Base-by-base conservation (phyloP, 1,140 invertebrate species). In the Battus philenor region DNA sequence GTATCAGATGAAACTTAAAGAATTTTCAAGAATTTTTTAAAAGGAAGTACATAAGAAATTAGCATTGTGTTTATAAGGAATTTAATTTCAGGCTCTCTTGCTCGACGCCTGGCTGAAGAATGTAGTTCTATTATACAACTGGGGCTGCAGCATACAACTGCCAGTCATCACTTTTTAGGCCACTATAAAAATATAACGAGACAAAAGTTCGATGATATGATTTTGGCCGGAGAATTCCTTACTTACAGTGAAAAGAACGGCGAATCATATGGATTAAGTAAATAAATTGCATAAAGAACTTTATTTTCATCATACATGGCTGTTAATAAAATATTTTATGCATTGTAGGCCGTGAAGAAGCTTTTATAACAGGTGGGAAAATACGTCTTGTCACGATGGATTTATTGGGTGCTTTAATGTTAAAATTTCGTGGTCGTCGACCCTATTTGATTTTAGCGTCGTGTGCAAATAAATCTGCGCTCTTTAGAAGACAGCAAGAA, bases 191-290 rank as follows among this genome's bases (percentile, higher is more conserved):
- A 66, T 50, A 54, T 77, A 13, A 61, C 72, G 3, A 48, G 73
- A 4, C 48, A 44, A 6, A 64, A 77, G 16, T 85, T 85, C 27
- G 74, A 81, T 34, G 72, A 83, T 17, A 84, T 85, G 81, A 32
- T 85, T 3, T 43, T 83, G 0, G 58, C 59, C 9, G 80, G 80
- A 4, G 64, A 86, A n/a, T 71, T 84, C 4, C 63, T 85, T 2
- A 84, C 81, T 6, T 86, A 80, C 49, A 54, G 46, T 12, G 81
- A 85, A 64, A 61, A 68, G 41, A 59, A 79, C 26, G 76, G 76
- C 6, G 76, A 84, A 38, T 81, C 79, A 9, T 85, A 81, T 50
- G 83, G 83, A 17, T 56, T 86, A 13, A 83, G 83, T 86, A 59
- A 39, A 12, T 29, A 11, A 10, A 10, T 8, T 7, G 16, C 16